Evolutionary conservation across 2,797 vertebrate species (phyloP).

Genomic region (Parauchenoglanis punctatus): DNA sequence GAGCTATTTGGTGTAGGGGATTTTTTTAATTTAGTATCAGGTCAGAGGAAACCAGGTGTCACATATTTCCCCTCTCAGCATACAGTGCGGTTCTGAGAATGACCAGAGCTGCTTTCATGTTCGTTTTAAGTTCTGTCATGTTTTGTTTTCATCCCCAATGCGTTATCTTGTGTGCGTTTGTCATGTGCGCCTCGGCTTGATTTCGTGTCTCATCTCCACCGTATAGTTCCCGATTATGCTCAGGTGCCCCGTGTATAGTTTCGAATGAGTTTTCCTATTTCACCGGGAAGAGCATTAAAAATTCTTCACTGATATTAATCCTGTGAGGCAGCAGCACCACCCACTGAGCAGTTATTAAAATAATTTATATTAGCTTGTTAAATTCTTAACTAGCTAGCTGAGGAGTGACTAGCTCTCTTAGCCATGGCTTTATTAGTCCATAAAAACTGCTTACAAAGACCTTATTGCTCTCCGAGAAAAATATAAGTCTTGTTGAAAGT

Average conservation of each 20-base stretch:
- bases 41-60: background rate
- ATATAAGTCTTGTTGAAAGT: background rate
- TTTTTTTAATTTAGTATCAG: background rate
- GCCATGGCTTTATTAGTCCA: background rate
- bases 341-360: slow-evolving; percentile 1
- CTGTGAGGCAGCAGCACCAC: background rate
- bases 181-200: background rate
- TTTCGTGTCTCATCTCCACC: background rate
- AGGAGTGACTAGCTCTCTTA: background rate
- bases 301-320: background rate
- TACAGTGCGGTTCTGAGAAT: background rate
- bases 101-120: background rate
- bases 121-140: background rate
- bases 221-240: background rate
- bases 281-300: background rate
- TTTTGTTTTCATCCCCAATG: background rate
- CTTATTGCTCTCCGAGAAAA: background rate
- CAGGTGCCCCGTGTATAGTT: background rate
- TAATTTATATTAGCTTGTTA: background rate
- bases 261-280: background rate
- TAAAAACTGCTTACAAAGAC: background rate
- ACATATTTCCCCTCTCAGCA: too few relatives aligned
- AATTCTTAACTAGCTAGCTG: background rate
- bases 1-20: background rate
- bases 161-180: background rate